Conservation (phyloP, 2,797 vertebrate species). For the Xerus rutilus region DNA sequence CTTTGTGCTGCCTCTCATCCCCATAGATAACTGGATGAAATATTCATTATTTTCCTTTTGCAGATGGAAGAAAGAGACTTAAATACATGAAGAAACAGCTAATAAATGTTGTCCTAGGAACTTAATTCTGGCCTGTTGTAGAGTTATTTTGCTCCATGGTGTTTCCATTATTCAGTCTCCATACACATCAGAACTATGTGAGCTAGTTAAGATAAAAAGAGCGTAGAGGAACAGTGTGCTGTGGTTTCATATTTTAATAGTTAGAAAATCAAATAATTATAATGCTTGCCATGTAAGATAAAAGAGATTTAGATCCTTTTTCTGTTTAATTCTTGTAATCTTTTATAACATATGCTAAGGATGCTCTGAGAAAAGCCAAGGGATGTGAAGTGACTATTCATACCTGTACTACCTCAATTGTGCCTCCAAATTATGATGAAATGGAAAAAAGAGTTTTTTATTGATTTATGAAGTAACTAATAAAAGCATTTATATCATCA, state of each 20-base stretch:
- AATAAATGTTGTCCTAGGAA: neutral
- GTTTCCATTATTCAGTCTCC: neutral
- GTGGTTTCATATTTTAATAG: neutral
- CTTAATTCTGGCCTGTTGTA: no score
- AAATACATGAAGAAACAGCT: neutral
- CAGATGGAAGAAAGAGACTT: neutral
- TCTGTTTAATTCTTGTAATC: conserved; percentile 16
- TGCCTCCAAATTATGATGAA: neutral
- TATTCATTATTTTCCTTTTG: neutral
- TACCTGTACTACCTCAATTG: neutral
- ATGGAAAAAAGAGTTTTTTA: neutral
- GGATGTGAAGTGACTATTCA: neutral
- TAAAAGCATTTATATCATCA: neutral
- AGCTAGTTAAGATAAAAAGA: neutral
- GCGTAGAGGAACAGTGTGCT: fast-evolving
- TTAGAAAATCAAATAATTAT: conserved; percentile 29
- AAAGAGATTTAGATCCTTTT: neutral
- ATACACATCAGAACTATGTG: neutral
- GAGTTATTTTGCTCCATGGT: neutral
- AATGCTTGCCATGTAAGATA: neutral
- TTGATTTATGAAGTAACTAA: neutral
- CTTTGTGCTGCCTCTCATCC: neutral
- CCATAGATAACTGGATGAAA: neutral
- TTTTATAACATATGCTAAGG: neutral
- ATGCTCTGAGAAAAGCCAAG: neutral